phyloP scores from a whole-genome alignment of 2,113 vertebrate genomes.

The Eonycteris spelaea region DNA sequence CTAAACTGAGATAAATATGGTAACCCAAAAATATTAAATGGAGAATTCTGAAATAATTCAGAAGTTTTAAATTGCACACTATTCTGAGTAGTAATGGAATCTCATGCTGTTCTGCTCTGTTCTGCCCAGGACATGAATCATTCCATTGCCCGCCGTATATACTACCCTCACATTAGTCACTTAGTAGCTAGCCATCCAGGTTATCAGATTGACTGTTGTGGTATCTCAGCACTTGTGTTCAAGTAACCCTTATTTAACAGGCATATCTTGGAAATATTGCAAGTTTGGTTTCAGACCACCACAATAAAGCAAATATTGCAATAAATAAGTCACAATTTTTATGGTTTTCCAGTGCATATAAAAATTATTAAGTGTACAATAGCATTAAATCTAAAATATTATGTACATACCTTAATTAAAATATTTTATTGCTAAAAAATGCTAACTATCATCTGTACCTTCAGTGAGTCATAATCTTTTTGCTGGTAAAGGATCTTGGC shows the following conservation, averaged over 20 bases:
- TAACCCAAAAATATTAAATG: neutral
- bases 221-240: neutral
- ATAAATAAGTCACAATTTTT: neutral
- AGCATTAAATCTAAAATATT: neutral
- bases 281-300: neutral
- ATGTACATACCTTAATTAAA: too few relatives aligned
- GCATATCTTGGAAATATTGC: neutral
- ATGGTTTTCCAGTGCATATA: neutral
- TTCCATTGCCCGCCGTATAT: neutral
- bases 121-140: neutral
- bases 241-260: neutral
- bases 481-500: neutral
- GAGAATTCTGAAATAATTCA: neutral
- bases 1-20: neutral
- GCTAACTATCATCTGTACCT: neutral
- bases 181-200: neutral
- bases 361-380: neutral
- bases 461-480: neutral
- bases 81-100: neutral
- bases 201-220: neutral
- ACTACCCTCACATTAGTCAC: neutral
- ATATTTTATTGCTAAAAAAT: neutral
- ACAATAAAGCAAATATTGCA: neutral
- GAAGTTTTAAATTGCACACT: neutral
- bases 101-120: neutral